Percentiles rank a stretch among this genome's conserved stretches.
phyloP scores from a whole-genome alignment of 1,140 invertebrate species.

The Ostrea edulis region DNA sequence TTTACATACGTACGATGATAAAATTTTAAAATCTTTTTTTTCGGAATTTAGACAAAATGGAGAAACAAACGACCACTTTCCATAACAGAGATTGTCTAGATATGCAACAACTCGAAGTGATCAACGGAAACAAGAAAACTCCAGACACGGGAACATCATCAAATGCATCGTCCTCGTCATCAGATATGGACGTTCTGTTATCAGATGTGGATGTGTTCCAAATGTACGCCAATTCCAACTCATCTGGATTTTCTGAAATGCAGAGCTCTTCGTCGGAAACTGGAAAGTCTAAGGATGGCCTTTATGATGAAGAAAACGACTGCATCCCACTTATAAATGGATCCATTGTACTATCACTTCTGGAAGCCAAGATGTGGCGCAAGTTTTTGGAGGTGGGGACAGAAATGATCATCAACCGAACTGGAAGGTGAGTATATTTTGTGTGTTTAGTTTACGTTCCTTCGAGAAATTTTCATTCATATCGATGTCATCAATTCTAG shows the following conservation, averaged over 20 bases:
- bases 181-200: neutral
- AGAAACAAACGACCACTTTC: neutral
- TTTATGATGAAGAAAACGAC: neutral
- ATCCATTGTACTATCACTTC: constrained; percentile 78
- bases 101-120: neutral
- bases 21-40: no score
- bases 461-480: neutral
- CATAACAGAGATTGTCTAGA: neutral
- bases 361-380: constrained; percentile 95
- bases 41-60: neutral
- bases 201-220: neutral
- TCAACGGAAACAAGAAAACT: neutral
- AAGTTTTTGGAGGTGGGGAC: constrained; percentile 98
- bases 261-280: neutral
- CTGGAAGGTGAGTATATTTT: constrained; percentile 86
- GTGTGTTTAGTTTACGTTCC: neutral
- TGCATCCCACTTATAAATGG: neutral
- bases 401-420: constrained; percentile 99
- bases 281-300: neutral
- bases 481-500: no score
- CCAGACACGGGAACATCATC: neutral
- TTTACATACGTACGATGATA: no score
- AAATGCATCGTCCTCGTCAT: neutral
- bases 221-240: neutral
- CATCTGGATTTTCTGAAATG: neutral